Evolutionary conservation across 2,797 vertebrate genomes (phyloP).

Genomic region (Mormyrus proboscirostris): DNA sequence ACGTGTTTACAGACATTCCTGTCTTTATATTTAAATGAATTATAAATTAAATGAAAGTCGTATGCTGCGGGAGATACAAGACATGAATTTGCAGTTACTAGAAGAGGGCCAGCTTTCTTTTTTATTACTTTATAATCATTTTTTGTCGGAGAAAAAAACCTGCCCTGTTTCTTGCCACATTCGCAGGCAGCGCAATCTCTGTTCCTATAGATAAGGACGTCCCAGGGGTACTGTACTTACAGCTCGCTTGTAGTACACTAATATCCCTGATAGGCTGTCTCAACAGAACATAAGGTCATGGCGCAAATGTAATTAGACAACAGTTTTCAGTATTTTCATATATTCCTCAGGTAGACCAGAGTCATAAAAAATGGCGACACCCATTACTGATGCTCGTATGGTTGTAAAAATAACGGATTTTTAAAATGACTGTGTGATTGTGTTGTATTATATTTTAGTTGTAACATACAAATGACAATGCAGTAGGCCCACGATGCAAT

Average conservation of each 20-base stretch:
- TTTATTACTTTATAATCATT: not conserved
- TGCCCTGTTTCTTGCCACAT: constrained; percentile 60
- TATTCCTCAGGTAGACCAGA: not conserved
- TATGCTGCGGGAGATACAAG: not conserved
- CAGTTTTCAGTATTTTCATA: constrained; percentile 19
- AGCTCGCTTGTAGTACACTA: constrained; percentile 72
- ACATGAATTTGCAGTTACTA: not conserved
- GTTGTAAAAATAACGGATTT: not conserved
- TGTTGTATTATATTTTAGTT: not conserved
- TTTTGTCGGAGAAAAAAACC: constrained; percentile 23
- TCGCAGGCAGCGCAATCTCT: constrained; percentile 67
- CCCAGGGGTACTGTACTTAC: constrained; percentile 77
- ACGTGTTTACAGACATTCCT: not conserved
- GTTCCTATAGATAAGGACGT: constrained; percentile 67
- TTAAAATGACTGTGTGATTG: not conserved
- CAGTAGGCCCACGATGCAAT: not conserved
- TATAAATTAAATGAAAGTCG: not conserved
- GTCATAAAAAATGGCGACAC: not conserved
- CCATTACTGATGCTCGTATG: not conserved
- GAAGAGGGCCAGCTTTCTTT: not conserved
- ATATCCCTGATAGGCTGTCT: constrained; percentile 82
- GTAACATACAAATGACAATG: not conserved
- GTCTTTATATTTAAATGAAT: no score
- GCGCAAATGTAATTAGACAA: constrained; percentile 23
- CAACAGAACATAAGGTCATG: constrained; percentile 24